Evolutionary conservation across 2,113 vertebrate genomes (phyloP), one percentile per base, ranked within the genome.

Genomic region (Chauna torquata): DNA sequence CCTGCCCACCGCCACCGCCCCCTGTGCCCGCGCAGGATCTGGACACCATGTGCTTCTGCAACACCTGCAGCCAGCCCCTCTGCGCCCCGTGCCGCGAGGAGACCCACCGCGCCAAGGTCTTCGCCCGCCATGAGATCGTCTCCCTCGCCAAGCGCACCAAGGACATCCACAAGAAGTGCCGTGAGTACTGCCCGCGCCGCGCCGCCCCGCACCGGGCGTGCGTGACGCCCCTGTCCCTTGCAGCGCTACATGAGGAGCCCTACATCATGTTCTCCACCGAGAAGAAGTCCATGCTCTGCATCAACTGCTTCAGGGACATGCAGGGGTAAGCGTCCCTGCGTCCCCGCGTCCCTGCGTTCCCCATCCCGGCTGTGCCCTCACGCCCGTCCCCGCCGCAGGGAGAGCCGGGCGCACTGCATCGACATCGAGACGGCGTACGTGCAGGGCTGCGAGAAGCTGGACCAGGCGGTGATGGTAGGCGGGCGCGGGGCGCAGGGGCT

Each of bases 251-350:
- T 0, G 98, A 98, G n/a, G 99, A 99, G 95, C 98, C 99, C 85
- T 99, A 99, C 98, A 99, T 99, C 97, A 98, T 99, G 98, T 99
- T 99, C 97, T 99, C 99, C 58, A 99, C 99, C 0, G 99, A 99
- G 96, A 99, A 99, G 86, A 99, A 99, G 96, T 99, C 99, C 34
- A 99, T 99, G 99, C 98, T 99, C 44, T 99, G 99, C 94, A 99
- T 99, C 97, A 99, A 99, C 96, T 99, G 99, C 97, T 99, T 99
- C 98, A 98, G 99, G 94, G 99, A 99, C 97, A 99, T 99, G 99
- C 99, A 99, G 96, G 98, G 99, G 99, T 99, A 94, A 98, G 99
- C 97, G 36, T 28, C 28, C 49, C 23, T 2, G 2, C 8, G 11
- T 32, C 45, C 92, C 32, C 2, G 0, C 0, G 0, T 20, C 22